Evolutionary conservation across 1,140 invertebrate species (phyloP).

Genomic region (Drosophila kepulauana): DNA sequence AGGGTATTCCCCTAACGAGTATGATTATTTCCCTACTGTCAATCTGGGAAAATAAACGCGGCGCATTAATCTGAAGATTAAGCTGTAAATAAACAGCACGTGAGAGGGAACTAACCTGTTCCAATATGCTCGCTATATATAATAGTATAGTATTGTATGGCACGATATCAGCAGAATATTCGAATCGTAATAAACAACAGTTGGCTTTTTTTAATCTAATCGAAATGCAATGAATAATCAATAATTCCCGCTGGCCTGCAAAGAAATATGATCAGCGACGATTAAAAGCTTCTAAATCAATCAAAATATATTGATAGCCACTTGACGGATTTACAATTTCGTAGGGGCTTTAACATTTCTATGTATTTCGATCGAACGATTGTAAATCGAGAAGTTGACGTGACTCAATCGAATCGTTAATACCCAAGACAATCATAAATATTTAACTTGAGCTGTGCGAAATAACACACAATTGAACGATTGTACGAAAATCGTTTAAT

Average conservation of each 20-base stretch:
- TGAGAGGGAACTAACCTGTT: slow-evolving; percentile 51
- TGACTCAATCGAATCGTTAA: slow-evolving; percentile 43
- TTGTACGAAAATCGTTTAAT: slow-evolving; percentile 69
- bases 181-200: slow-evolving; percentile 59
- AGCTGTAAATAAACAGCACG: neutral
- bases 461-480: slow-evolving; percentile 51
- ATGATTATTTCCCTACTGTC: neutral
- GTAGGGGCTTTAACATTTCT: slow-evolving; percentile 25
- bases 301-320: slow-evolving; percentile 67
- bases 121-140: slow-evolving; percentile 28
- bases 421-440: slow-evolving; percentile 24
- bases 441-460: slow-evolving; percentile 7
- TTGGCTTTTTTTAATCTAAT: slow-evolving; percentile 61
- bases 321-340: slow-evolving; percentile 66
- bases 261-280: slow-evolving; percentile 60
- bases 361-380: slow-evolving; percentile 24
- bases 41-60: neutral
- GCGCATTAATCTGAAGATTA: slow-evolving; percentile 6
- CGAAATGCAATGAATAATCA: slow-evolving; percentile 31
- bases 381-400: slow-evolving; percentile 7
- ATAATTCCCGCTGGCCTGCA: neutral
- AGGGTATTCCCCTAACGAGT: neutral
- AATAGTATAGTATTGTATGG: neutral
- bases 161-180: slow-evolving; percentile 19
- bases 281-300: slow-evolving; percentile 72